Base-by-base conservation (phyloP, 2,888 invertebrate species). In the Melolontha melolontha region DNA sequence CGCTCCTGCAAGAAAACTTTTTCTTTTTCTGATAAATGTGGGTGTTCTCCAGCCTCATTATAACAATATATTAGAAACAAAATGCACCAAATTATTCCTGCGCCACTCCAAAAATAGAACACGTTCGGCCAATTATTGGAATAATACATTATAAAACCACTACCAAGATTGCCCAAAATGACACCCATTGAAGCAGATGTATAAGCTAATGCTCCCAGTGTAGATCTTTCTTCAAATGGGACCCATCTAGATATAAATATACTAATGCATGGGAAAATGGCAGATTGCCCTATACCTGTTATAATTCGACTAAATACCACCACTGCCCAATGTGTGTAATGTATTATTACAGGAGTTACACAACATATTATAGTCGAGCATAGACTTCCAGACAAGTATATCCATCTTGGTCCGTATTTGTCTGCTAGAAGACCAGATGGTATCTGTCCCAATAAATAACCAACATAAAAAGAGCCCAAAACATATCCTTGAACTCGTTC, bases 41-140 rank as follows among this genome's bases (percentile, higher is more conserved):
- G 73, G 84, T 85, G 85, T 75, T 85, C 85, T 80, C 87, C 84
- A 49, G 87, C 86, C n/a, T 87, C 86, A 71, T 87, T 78, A 65
- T 49, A 85, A 76, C 55, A 87, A 87, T 66, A 68, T 10, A 55
- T 7, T 7, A 49, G 40, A 16, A 66, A 71, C 22, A 70, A 29
- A 2, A 27, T 10, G n/a, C 29, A 34, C 72, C 72, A 72, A 59
- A 68, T 44, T 5, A 17, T 8, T 39, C 69, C 68, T 0, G 39
- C 0, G 12, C 66, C 47, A 1, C 47, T 27, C 41, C 49, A 64
- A 16, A 62, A 62, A 29, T 66, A 66, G 27, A 62, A 66, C 5
- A 34, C 42, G 2, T 29, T 67, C 88, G 88, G 11, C 89, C 89
- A 6, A 39, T 54, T 49, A 0, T 87, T 87, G 1, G 86, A 85